A percentile compares a stretch with the other conserved stretches of the same genome.
These are phyloP conservation scores for Loxodonta africana DNA, from an alignment of 2,113 vertebrate genomes.

Conservation along the genomic window DNA sequence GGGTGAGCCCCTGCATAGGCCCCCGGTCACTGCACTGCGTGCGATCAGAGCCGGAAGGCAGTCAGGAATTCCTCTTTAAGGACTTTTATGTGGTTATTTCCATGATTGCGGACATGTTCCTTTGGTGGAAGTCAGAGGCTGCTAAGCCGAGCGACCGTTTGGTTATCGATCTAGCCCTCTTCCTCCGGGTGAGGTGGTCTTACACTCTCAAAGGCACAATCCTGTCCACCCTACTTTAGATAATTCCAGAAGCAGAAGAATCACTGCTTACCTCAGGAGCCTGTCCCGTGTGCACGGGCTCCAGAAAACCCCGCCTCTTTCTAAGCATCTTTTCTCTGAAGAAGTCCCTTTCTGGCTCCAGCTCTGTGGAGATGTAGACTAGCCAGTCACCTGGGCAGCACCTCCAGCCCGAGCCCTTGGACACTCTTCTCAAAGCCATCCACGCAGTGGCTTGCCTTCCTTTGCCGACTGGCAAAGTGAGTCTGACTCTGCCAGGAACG, in stretches of 20 bases:
- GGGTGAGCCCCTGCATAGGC: background rate
- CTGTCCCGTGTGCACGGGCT: background rate
- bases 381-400: background rate
- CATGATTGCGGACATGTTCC: background rate
- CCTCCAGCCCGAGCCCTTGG: background rate
- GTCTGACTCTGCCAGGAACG: background rate
- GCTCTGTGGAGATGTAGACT: background rate
- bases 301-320: background rate
- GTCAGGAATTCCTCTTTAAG: background rate
- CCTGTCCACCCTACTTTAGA: background rate
- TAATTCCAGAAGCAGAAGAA: conserved; percentile 9
- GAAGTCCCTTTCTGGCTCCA: too few species aligned
- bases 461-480: background rate
- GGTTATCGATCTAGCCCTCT: background rate
- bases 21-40: too few species aligned
- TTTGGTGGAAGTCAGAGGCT: background rate
- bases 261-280: background rate
- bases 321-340: background rate
- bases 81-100: background rate
- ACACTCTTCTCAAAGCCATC: background rate
- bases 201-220: background rate
- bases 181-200: background rate
- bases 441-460: background rate
- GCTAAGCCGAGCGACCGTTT: background rate
- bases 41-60: background rate